Conservation (phyloP, 2,113 vertebrate species). For the Helogale parvula region DNA sequence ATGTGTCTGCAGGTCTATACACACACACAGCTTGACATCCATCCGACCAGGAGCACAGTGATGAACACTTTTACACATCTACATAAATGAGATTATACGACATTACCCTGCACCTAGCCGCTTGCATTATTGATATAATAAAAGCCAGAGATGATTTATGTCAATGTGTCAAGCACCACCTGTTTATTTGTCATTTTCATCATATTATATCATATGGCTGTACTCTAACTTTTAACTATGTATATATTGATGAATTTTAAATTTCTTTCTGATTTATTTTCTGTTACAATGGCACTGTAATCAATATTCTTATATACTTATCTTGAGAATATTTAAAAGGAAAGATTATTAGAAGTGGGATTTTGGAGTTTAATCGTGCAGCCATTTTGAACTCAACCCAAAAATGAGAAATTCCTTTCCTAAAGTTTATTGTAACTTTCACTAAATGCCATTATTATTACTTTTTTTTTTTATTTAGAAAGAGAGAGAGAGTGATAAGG, state of each 20-base stretch:
- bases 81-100: background rate
- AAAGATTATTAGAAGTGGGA: background rate
- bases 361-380: background rate
- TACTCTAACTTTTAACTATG: background rate
- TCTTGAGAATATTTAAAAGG: background rate
- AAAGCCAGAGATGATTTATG: background rate
- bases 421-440: background rate
- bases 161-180: background rate
- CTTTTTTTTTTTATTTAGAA: background rate
- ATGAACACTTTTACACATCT: background rate
- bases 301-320: background rate
- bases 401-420: background rate
- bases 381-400: background rate
- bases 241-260: background rate
- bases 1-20: background rate
- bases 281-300: background rate
- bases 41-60: accelerated
- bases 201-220: background rate
- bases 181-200: background rate
- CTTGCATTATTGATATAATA: background rate
- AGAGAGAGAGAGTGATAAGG: no score
- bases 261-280: background rate
- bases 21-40: background rate
- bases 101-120: background rate
- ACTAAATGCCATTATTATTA: background rate